Conservation (phyloP, 2,888 invertebrate species). For the Catonia carolina region DNA sequence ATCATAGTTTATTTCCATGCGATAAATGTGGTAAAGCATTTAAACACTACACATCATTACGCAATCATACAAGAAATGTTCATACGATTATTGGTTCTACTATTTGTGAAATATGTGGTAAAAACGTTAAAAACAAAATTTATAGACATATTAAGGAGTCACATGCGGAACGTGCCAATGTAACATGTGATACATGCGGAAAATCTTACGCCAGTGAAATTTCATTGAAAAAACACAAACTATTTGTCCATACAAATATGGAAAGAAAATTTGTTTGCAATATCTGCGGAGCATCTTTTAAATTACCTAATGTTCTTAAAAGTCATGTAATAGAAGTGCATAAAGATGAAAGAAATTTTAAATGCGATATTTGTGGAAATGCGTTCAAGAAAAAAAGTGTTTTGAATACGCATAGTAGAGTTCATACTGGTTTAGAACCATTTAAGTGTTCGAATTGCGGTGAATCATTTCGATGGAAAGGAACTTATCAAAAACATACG, state of each 20-base stretch:
- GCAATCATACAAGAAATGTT: no score
- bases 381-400: background rate
- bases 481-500: conserved; percentile 1
- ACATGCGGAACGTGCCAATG: background rate
- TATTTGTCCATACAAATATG: background rate
- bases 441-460: background rate
- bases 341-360: background rate
- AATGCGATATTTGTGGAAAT: conserved; percentile 8
- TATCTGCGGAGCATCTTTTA: background rate
- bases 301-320: background rate
- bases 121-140: background rate
- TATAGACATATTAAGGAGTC: background rate
- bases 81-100: background rate
- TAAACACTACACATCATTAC: no score
- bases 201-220: background rate
- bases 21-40: no score
- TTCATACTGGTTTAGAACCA: background rate
- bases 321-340: background rate
- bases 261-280: background rate
- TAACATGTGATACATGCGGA: background rate
- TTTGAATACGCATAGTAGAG: background rate
- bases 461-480: background rate
- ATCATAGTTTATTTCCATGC: no score
- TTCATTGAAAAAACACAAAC: background rate
- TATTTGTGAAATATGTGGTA: background rate